Base-by-base conservation (phyloP, 2,888 invertebrate genomes). In the Drosophila quinaria region DNA sequence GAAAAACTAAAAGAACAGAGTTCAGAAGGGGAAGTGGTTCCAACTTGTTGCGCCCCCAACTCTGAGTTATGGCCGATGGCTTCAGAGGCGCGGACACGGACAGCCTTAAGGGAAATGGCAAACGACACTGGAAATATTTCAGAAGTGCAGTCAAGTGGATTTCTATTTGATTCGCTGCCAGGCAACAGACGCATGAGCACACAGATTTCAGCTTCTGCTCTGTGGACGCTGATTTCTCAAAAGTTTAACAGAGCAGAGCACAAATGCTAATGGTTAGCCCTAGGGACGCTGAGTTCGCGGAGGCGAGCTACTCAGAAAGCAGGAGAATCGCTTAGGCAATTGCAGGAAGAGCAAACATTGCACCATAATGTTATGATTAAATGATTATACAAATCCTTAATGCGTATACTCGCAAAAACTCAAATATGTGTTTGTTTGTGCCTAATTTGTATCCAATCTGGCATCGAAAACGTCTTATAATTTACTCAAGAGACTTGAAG, bases 71-170 rank as follows among this genome's bases (percentile, higher is more conserved):
- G 74, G 55, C 60, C 33, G 25, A 25, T 25, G 25, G 44, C 22
- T 63, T 54, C 70, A 17, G 46, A 13, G 37, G 60, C 63, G 51
- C 13, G 25, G 42, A 46, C 58, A 52, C 29, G 50, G 58, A 49
- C 31, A 35, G 61, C 64, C 77, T 66, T 60, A 35, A 42, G 66
- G 51, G 67, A 37, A 44, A 49, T 49, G 54, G 54, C 63, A 56
- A 71, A 60, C 68, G 66, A 77, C 77, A 74, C 52, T 71, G 71
- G 60, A 74, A 74, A 86, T 76, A 72, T 73, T 66, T 73, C 69
- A 56, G 62, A 72, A 62, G 69, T 67, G 81, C 79, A 79, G 70
- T 77, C 74, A 74, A 81, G 77, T 72, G 81, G 44, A 73, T 70
- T 68, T 71, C 66, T 54, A 83, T 83, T 73, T 76, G 74, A 78